phyloP scores from a whole-genome alignment of 2,797 vertebrate genomes.

The Distichodus sexfasciatus region DNA sequence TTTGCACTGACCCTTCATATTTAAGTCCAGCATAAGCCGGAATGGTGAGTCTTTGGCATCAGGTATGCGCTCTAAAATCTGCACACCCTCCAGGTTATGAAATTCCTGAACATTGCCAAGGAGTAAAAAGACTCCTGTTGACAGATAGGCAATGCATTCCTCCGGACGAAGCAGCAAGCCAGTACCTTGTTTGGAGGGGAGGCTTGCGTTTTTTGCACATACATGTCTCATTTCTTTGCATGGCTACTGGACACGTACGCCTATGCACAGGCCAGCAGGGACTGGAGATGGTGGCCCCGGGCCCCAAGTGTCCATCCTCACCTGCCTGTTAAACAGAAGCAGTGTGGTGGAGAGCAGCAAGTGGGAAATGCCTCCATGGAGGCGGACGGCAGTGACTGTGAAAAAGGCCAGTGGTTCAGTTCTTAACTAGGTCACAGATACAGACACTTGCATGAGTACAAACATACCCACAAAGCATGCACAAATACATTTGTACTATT shows the following conservation, averaged over 20 bases:
- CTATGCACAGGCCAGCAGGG: conserved; percentile 46
- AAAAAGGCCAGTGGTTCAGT: conserved; percentile 59
- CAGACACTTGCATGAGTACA: no score
- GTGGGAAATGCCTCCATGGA: conserved; percentile 62
- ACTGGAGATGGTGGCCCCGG: conserved; percentile 37
- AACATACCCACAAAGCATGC: no score
- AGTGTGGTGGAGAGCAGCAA: conserved; percentile 38
- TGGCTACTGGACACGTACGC: conserved; percentile 73
- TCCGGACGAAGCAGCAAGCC: conserved; percentile 60
- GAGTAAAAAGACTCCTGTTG: conserved; percentile 69
- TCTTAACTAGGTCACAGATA: conserved; percentile 51
- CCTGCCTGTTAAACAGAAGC: conserved; percentile 52
- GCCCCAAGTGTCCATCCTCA: conserved; percentile 48
- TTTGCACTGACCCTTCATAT: conserved; percentile 27
- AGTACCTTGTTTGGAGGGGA: conserved; percentile 64
- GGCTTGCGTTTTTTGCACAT: conserved; percentile 76
- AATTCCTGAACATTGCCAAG: conserved; percentile 72
- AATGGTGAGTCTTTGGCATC: conserved; percentile 15
- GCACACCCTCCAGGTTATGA: conserved; percentile 72
- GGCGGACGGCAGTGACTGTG: not conserved
- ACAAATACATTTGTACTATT: conserved; percentile 1
- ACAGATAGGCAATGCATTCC: conserved; percentile 80
- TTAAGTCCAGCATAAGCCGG: not conserved
- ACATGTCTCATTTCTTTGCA: conserved; percentile 76
- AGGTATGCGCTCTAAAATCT: conserved; percentile 68